Conservation (phyloP, 2,113 vertebrate species). For the Hirundichthys speculiger region DNA sequence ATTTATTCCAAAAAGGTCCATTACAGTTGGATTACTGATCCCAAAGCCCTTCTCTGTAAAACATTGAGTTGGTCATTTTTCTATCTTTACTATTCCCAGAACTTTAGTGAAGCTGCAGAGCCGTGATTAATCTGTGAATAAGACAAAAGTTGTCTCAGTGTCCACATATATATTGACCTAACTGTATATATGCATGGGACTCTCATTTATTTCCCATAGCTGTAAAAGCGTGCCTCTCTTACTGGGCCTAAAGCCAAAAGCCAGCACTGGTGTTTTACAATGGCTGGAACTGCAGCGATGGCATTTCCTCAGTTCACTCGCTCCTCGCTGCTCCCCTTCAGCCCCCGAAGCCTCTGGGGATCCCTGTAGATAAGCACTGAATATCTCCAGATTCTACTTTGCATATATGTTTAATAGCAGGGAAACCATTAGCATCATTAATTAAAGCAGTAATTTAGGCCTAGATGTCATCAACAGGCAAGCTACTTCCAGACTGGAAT, state of each 20-base stretch:
- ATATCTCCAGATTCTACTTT: conserved; percentile 79
- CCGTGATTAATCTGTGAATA: neutral
- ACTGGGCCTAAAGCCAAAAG: conserved; percentile 57
- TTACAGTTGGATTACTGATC: too few relatives aligned
- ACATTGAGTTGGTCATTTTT: too few relatives aligned
- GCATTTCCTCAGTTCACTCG: conserved; percentile 60
- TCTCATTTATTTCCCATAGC: conserved; percentile 25
- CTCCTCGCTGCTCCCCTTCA: conserved; percentile 52
- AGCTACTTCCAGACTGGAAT: conserved; percentile 69
- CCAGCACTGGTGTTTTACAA: conserved; percentile 60
- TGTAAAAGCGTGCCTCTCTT: conserved; percentile 46
- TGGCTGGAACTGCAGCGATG: conserved; percentile 57
- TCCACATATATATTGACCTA: neutral
- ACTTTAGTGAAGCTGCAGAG: neutral
- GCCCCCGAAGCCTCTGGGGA: conserved; percentile 59
- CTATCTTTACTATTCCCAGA: neutral
- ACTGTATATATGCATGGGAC: neutral
- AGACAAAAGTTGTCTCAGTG: neutral
- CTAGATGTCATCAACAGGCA: conserved; percentile 71
- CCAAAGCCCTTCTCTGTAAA: too few relatives aligned
- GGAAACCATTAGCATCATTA: conserved; percentile 81
- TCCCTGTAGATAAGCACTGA: conserved; percentile 71
- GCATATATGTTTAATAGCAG: conserved; percentile 81
- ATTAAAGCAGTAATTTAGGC: conserved; percentile 82
- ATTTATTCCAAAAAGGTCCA: too few relatives aligned